Evolutionary conservation across 1,140 invertebrate genomes (phyloP), one percentile per base, ranked within the genome.

Genomic region (Scaptomyza hsui): DNA sequence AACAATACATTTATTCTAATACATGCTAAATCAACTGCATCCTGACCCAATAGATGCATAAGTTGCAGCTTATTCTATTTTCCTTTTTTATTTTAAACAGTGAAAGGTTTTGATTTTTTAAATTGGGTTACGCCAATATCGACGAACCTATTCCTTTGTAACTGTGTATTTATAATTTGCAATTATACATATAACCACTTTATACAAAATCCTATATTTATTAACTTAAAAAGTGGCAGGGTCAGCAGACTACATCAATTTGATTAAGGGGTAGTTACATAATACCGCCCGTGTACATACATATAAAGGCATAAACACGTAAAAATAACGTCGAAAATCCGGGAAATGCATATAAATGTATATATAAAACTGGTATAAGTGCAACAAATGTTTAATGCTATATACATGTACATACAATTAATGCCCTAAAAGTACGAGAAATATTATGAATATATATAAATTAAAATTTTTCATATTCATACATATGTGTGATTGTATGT

Each of bases 311-410:
- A 42, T 52, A 62, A 62, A 42, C 16, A 60, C 57, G 44, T 39
- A 47, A 64, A 64, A 56, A 39, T 57, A 19, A 44, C 32, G 32
- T 57, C 19, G 24, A 68, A 78, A 72, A 37, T 42, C 21, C 47
- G 51, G 41, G 42, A 77, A 69, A 62, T 64, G 29, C 44, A 41
- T 59, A 51, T 39, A 61, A 65, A 60, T 69, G 53, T 24, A 60
- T 55, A 61, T 68, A 42, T 55, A 48, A 77, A 62, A n/a, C 26
- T 72, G 71, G 65, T 59, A 57, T 45, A 71, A 62, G 77, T 80
- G 77, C 77, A 80, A 81, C 68, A 69, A 73, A 81, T 73, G 29
- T 52, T 29, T 48, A 59, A 48, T 48, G 37, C 39, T 65, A 41
- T 71, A 16, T 56, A 62, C 67, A 16, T 41, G 19, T 47, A 51